A percentile compares a stretch with the other conserved stretches of the same genome.
Evolutionary conservation across 1,140 invertebrate species (phyloP).

Genomic region (Pygmarrhopalites habei): DNA sequence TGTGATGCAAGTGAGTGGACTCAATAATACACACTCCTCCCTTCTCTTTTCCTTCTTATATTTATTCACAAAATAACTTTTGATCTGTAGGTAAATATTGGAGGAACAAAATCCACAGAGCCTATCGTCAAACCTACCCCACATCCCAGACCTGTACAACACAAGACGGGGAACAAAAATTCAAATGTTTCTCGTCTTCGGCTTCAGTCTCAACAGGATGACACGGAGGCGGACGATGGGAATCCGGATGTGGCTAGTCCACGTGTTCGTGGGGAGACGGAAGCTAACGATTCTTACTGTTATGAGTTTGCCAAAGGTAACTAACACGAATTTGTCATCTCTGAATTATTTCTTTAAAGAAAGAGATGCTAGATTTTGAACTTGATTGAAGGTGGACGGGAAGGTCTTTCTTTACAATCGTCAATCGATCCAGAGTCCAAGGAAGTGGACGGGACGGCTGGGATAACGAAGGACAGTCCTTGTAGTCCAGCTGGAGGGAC

Average conservation of each 20-base stretch:
- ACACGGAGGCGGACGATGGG: constrained; percentile 36
- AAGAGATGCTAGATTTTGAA: too few relatives aligned
- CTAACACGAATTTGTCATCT: not conserved
- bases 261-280: constrained; percentile 40
- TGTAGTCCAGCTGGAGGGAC: constrained; percentile 6
- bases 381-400: constrained; percentile 21
- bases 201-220: constrained; percentile 53
- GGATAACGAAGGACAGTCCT: constrained; percentile 16
- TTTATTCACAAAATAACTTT: not conserved
- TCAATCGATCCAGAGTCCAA: constrained; percentile 34
- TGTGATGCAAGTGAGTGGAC: constrained; percentile 34
- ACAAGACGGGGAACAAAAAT: constrained; percentile 15
- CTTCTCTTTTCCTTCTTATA: not conserved
- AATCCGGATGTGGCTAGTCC: constrained; percentile 41
- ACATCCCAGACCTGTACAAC: constrained; percentile 30
- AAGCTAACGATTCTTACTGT: constrained; percentile 39
- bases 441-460: constrained; percentile 18
- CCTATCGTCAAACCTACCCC: not conserved
- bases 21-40: too few relatives aligned
- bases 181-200: constrained; percentile 39
- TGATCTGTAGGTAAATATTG: constrained; percentile 41
- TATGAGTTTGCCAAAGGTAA: constrained; percentile 34
- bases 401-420: constrained; percentile 30
- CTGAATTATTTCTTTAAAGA: not conserved
- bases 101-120: constrained; percentile 45